Evolutionary conservation across 2,888 invertebrate genomes (phyloP).

Genomic region (Zootermopsis nevadensis): DNA sequence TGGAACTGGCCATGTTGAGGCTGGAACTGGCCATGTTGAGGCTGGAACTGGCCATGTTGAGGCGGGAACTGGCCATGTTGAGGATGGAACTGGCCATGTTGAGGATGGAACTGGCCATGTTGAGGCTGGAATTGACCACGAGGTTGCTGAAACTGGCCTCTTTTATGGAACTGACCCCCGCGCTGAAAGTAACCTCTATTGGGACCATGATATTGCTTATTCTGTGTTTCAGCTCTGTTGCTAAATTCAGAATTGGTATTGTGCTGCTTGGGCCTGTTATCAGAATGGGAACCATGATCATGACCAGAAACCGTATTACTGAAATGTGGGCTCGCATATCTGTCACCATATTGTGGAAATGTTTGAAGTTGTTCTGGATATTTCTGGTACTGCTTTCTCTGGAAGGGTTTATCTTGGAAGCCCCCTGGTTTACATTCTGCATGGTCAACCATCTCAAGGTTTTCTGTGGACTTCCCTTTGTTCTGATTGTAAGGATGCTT

Average conservation of each 20-base stretch:
- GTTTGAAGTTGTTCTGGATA: background rate
- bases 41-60: background rate
- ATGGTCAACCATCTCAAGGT: background rate
- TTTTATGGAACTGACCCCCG: background rate
- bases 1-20: background rate
- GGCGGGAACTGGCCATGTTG: too few relatives aligned
- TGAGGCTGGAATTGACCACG: background rate
- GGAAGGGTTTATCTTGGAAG: background rate
- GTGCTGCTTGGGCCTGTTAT: background rate
- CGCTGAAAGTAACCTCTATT: background rate
- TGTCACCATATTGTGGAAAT: background rate
- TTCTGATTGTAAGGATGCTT: background rate
- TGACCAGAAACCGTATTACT: background rate
- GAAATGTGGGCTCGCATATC: background rate
- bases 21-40: background rate
- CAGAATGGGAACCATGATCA: background rate
- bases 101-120: background rate
- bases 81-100: background rate
- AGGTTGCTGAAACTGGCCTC: background rate
- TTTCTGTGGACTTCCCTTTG: background rate
- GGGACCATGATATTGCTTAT: background rate
- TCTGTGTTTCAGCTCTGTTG: background rate
- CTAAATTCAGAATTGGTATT: background rate
- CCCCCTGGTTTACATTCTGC: background rate
- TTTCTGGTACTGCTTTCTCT: too few relatives aligned